Conservation (phyloP, 2,888 invertebrate species). For the Encarsia formosa region DNA sequence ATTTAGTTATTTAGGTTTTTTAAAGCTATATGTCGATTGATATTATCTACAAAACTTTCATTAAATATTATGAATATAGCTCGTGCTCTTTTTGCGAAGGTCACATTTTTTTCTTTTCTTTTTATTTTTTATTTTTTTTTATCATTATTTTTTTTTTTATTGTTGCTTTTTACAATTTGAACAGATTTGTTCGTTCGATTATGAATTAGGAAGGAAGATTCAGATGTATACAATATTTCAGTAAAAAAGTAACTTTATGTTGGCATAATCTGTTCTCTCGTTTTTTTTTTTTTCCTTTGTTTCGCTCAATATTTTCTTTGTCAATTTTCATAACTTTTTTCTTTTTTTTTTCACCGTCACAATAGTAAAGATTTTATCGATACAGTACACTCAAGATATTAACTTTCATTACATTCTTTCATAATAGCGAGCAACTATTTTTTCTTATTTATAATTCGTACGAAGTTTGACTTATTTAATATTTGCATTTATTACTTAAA, state of each 20-base stretch:
- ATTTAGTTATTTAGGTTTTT: too few species aligned
- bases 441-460: conserved; percentile 14
- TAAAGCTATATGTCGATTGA: conserved; percentile 12
- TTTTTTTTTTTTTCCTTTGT: conserved; percentile 1
- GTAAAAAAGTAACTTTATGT: conserved; percentile 29
- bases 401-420: conserved; percentile 4
- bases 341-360: not conserved
- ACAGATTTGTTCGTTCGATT: conserved; percentile 15
- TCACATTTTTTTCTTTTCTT: not conserved
- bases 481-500: conserved; percentile 1
- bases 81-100: conserved; percentile 14
- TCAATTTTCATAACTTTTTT: not conserved
- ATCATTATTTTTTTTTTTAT: not conserved
- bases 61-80: conserved; percentile 18
- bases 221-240: conserved; percentile 23
- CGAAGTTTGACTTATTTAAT: conserved; percentile 15
- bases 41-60: conserved; percentile 22
- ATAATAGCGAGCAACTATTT: conserved; percentile 11
- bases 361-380: too few species aligned
- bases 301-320: not conserved
- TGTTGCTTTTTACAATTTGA: conserved; percentile 15
- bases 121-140: not conserved
- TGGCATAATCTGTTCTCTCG: conserved; percentile 24
- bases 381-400: conserved; percentile 7
- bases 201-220: conserved; percentile 22